Base-by-base conservation (phyloP, 2,888 invertebrate genomes). In the Morpho helenor region DNA sequence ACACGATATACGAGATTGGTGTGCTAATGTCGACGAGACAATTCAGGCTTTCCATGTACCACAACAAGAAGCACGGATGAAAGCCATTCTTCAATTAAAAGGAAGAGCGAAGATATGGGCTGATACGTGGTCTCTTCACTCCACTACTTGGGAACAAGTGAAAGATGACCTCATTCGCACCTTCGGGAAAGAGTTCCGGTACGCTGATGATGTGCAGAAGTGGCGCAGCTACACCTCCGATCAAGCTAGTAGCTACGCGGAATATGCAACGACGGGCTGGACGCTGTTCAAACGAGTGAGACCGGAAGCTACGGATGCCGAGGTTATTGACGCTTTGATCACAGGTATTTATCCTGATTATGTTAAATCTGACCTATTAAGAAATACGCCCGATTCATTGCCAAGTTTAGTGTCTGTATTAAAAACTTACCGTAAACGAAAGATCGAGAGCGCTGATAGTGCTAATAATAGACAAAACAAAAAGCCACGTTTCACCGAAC, bases 71-170 rank as follows among this genome's bases (percentile, higher is more conserved):
- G 16, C 16, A 16, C 16, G 16, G 16, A 16, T 16, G 16, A 16
- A 16, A 16, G 16, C 16, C 16, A 16, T 16, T 16, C 16, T 16
- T 2, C 16, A 16, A 16, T 16, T 16, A 2, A 16, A 16, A 16
- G 16, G 16, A 16, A 16, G 16, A 16, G 64, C 64, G 7, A 65
- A 64, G 40, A 64, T 54, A 31, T 64, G 65, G 62, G 63, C 64
- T 8, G 65, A 66, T 49, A 65, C 60, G 7, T 66, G 67, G 63
- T 64, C 64, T 0, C 59, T 66, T 4, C 57, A 56, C 22, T 62
- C 67, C 2, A 65, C 63, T 7, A 59, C 60, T 3, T 67, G 61
- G 59, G 55, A 66, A 7, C 58, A 65, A 51, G 58, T 65, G 23
- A 62, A 64, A 44, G 10, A 52, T 23, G 61, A 67, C 0, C 39